A percentile compares a stretch with the other conserved stretches of the same genome.
These are phyloP conservation scores for Physella acuta DNA, from an alignment of 1,140 invertebrate genomes.

Conservation along the genomic window DNA sequence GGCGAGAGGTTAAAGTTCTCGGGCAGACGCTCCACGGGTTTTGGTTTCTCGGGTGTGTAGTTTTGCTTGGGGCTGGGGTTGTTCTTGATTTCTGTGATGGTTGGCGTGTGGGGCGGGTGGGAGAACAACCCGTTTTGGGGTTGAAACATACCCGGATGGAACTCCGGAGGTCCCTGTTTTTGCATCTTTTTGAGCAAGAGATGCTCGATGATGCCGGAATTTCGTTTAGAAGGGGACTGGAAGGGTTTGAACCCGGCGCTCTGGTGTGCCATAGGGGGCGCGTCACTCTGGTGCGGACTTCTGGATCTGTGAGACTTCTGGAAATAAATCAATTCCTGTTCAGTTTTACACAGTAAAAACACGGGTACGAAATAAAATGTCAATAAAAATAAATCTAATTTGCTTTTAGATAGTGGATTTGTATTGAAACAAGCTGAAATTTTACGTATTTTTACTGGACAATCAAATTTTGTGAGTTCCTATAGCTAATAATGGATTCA, in stretches of 20 bases:
- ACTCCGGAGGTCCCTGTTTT: conserved; percentile 39
- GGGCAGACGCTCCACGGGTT: background rate
- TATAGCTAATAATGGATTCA: no score
- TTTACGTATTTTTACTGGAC: no score
- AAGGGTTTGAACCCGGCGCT: conserved; percentile 25
- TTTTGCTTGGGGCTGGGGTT: conserved; percentile 5
- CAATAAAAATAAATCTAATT: background rate
- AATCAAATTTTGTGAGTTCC: no score
- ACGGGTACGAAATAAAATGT: no score
- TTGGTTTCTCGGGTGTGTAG: background rate
- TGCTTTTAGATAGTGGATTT: no score
- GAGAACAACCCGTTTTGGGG: background rate
- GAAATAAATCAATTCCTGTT: no score
- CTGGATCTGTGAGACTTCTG: background rate
- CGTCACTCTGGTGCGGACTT: background rate
- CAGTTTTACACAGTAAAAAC: no score
- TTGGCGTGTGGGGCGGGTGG: conserved; percentile 14
- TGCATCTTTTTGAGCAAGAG: conserved; percentile 48
- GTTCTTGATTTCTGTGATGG: conserved; percentile 12
- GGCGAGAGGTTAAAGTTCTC: conserved; percentile 6
- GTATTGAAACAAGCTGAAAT: no score
- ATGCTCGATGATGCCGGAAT: conserved; percentile 40
- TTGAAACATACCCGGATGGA: conserved; percentile 11
- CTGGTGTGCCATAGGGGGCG: conserved; percentile 20
- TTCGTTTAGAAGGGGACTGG: conserved; percentile 37